Evolutionary conservation across 2,113 vertebrate genomes (phyloP), one percentile per base, ranked within the genome.

Genomic region (Rhinolophus sinicus): DNA sequence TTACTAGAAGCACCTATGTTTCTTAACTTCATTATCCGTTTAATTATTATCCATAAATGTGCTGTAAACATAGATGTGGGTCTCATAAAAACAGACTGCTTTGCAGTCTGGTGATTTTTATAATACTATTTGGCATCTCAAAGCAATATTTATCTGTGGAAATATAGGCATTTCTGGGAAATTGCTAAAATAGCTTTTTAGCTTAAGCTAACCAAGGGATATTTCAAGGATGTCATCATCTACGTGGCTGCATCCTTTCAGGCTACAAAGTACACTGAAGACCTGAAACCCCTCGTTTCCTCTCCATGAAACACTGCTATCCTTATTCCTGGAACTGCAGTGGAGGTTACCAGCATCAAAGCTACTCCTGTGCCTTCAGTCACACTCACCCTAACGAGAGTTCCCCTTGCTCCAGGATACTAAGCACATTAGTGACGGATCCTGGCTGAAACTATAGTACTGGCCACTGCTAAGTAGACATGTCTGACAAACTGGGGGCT

Each of bases 21-120:
- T 91, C 15, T 94, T 90, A 80, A 89, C 35, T 92, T 93, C 11
- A 92, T 60, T 87, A 62, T 14, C 9, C 47, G 6, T 76, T 97
- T 58, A 33, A 92, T 95, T 90, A 96, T 88, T 47, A 95, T 87
- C 16, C 77, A 88, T 80, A 70, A 88, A 73, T 86, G 28, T 88
- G 21, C 67, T 91, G 7, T 92, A 91, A 81, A 90, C 40, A 72
- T 83, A 75, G 75, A 50, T 30, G 11, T 72, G 22, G 28, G 15
- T 85, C 38, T 94, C 81, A 77, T 52, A 65, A 78, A 69, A 70
- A 90, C 21, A 56, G 78, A 96, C 54, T 85, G 58, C 50, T 81
- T 85, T 88, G n/a, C 1, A 60, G 22, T 60, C 40, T 95, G 28
- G 52, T 94, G 14, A 90, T 40, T 87, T 92, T 92, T 40, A 90